Conservation (phyloP, 1,140 invertebrate genomes). For the Leptinotarsa texana region DNA sequence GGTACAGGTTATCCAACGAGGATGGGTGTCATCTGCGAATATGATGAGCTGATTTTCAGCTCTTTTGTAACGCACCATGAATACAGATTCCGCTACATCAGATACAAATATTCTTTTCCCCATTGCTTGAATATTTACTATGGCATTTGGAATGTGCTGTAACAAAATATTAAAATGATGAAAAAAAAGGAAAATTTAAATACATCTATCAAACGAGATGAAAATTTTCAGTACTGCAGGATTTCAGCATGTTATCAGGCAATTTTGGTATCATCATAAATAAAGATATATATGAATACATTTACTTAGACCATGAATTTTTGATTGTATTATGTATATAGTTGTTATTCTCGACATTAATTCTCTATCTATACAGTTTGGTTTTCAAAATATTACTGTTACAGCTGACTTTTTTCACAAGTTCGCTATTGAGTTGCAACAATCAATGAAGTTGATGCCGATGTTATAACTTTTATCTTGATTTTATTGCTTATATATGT, state of each 20-base stretch:
- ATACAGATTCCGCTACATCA: constrained; percentile 97
- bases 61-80: constrained; percentile 93
- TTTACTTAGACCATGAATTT: too few species aligned
- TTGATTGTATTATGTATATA: too few species aligned
- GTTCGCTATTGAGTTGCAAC: too few species aligned
- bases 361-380: too few species aligned
- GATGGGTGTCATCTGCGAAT: constrained; percentile 97
- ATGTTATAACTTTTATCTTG: too few species aligned
- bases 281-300: too few species aligned
- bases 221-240: constrained; percentile 52
- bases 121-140: constrained; percentile 90
- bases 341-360: too few species aligned
- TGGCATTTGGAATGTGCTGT: constrained; percentile 92
- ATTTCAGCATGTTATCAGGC: constrained; percentile 39
- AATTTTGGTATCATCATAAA: constrained; percentile 34
- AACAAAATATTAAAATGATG: constrained; percentile 36
- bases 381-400: too few species aligned
- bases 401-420: too few species aligned
- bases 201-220: constrained; percentile 6
- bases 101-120: constrained; percentile 93
- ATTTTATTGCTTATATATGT: too few species aligned
- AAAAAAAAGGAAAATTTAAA: background rate
- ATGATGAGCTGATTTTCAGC: constrained; percentile 97
- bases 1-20: constrained; percentile 92
- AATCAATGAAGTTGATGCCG: too few species aligned